phyloP scores from a whole-genome alignment of 2,113 vertebrate genomes.

The Limanda limanda region DNA sequence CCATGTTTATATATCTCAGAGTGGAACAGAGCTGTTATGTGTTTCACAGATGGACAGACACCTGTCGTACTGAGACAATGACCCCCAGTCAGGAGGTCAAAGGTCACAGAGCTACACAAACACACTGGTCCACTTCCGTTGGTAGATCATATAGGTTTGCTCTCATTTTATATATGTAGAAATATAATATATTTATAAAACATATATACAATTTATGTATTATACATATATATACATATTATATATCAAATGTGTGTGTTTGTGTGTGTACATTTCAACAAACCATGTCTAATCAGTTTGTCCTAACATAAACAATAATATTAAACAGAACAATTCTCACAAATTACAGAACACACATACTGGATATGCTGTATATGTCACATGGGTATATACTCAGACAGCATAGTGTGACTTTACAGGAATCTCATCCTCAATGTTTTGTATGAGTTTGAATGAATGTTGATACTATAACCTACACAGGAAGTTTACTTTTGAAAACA shows the following conservation, averaged over 20 bases:
- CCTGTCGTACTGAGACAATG: conserved; percentile 73
- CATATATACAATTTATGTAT: neutral
- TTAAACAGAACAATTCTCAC: no score
- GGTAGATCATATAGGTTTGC: neutral
- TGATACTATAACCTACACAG: no score
- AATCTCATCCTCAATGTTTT: no score
- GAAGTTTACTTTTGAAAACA: no score
- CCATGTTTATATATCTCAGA: neutral
- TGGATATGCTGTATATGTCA: no score
- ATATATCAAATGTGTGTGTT: neutral
- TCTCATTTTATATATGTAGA: neutral
- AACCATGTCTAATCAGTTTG: no score
- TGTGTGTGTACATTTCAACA: no score
- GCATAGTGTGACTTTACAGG: no score
- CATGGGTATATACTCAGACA: no score
- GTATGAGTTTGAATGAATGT: no score
- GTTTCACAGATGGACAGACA: conserved; percentile 79
- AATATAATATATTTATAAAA: neutral
- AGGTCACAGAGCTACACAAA: conserved; percentile 56
- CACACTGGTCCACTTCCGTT: conserved; percentile 7
- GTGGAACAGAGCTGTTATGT: conserved; percentile 25
- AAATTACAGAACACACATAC: no score
- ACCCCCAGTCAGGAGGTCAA: conserved; percentile 63
- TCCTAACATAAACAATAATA: no score
- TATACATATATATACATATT: neutral